Evolutionary conservation across 2,888 invertebrate genomes (phyloP).

Genomic region (Rhimphoctona megacephalus): DNA sequence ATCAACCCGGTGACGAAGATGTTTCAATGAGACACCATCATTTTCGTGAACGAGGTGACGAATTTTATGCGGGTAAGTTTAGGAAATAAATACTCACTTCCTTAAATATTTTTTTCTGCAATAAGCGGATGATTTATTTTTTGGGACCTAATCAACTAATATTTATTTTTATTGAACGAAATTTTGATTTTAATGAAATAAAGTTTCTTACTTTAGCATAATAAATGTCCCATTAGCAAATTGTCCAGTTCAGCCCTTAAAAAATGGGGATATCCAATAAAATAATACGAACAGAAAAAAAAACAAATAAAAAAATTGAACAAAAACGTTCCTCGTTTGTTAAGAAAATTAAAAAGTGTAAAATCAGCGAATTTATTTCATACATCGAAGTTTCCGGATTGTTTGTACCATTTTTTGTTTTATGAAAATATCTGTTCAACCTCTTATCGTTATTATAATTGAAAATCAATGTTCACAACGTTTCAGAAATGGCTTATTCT

Average conservation of each 20-base stretch:
- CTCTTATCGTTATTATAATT: neutral
- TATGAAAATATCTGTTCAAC: neutral
- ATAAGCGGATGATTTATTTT: neutral
- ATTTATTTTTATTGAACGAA: too few relatives aligned
- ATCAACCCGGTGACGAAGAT: constrained; percentile 91
- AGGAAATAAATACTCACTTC: neutral
- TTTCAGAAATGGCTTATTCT: too few relatives aligned
- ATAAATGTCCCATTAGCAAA: too few relatives aligned
- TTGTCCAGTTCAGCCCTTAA: too few relatives aligned
- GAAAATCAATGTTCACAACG: neutral
- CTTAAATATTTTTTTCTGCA: neutral
- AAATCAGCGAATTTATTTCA: neutral
- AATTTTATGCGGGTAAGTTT: constrained; percentile 90
- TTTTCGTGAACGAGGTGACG: constrained; percentile 90
- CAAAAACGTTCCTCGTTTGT: neutral
- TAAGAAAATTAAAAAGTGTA: neutral
- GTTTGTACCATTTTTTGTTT: neutral
- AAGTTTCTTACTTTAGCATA: too few relatives aligned
- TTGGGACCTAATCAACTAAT: neutral
- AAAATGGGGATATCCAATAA: too few relatives aligned
- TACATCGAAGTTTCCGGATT: neutral
- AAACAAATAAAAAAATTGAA: neutral
- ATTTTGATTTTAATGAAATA: too few relatives aligned
- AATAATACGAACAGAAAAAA: too few relatives aligned
- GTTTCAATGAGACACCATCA: constrained; percentile 91